phyloP scores from a whole-genome alignment of 2,113 vertebrate genomes.

The Merops nubicus region DNA sequence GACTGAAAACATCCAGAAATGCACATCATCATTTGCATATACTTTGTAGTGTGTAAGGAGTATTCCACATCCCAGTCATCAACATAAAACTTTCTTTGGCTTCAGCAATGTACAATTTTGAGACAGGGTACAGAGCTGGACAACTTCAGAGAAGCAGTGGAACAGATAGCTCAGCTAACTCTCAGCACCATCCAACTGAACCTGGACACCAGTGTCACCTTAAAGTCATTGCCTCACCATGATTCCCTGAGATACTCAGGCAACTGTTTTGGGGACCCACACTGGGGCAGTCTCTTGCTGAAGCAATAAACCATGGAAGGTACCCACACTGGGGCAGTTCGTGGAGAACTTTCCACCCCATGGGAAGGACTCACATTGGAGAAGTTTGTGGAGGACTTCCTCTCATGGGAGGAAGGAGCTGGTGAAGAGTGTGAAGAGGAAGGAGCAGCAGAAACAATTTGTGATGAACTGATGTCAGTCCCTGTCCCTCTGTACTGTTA shows the following conservation, averaged over 20 bases:
- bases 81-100: background rate
- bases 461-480: no score
- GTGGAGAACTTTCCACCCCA: no score
- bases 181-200: no score
- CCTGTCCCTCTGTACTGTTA: no score
- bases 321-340: no score
- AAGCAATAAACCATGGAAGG: no score
- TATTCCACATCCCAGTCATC: background rate
- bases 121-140: background rate
- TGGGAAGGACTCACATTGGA: no score
- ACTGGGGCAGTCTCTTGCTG: no score
- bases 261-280: background rate
- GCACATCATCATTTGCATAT: background rate
- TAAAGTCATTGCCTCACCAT: background rate
- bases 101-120: background rate
- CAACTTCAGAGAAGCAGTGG: background rate
- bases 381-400: no score
- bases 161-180: background rate
- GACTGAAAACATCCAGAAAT: background rate
- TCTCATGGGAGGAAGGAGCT: no score
- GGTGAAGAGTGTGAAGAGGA: no score
- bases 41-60: background rate
- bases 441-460: no score
- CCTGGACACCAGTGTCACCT: rapidly evolving
- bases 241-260: background rate